Percentiles rank a stretch among this genome's conserved stretches.
phyloP scores from a whole-genome alignment of 2,113 vertebrate species.

The Clarias batrachus region DNA sequence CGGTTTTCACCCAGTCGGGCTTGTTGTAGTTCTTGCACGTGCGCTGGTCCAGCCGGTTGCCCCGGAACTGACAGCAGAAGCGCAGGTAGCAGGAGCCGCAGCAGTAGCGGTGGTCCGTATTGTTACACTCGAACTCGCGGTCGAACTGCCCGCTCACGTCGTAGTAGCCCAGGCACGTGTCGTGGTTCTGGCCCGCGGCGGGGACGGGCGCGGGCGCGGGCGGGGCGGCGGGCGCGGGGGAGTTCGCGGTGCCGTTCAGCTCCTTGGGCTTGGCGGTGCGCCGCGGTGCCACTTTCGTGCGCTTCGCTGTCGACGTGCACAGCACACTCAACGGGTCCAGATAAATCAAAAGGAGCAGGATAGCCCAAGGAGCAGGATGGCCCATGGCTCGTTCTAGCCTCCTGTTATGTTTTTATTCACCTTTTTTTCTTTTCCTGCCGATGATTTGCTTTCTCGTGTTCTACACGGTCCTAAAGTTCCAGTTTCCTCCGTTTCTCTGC shows the following conservation, averaged over 20 bases:
- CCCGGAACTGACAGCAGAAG: slow-evolving; percentile 97
- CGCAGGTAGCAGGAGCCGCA: slow-evolving; percentile 97
- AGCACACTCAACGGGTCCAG: slow-evolving; percentile 73
- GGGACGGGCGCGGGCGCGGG: slow-evolving; percentile 65
- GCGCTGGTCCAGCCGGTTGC: slow-evolving; percentile 90
- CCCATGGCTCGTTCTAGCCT: slow-evolving; percentile 66
- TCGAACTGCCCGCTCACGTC: slow-evolving; percentile 98
- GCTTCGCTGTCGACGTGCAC: slow-evolving; percentile 69
- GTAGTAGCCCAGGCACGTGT: slow-evolving; percentile 94
- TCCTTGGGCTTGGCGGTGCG: slow-evolving; percentile 63
- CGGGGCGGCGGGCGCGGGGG: slow-evolving; percentile 51
- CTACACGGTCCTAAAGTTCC: slow-evolving; percentile 41
- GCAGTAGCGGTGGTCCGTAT: slow-evolving; percentile 96
- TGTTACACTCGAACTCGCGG: slow-evolving; percentile 96
- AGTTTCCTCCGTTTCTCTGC: slow-evolving; percentile 30
- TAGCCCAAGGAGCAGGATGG: slow-evolving; percentile 67
- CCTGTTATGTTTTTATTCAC: neutral
- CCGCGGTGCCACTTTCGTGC: slow-evolving; percentile 61
- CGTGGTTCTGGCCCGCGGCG: slow-evolving; percentile 70
- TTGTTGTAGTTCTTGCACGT: slow-evolving; percentile 89
- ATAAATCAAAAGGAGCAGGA: slow-evolving; percentile 73
- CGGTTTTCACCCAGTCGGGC: slow-evolving; percentile 84
- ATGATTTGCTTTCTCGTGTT: slow-evolving; percentile 34
- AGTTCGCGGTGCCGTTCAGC: slow-evolving; percentile 63
- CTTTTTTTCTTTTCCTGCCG: slow-evolving; percentile 42